Evolutionary conservation across 2,797 vertebrate genomes (phyloP).

Genomic region (Amniataba percoides): DNA sequence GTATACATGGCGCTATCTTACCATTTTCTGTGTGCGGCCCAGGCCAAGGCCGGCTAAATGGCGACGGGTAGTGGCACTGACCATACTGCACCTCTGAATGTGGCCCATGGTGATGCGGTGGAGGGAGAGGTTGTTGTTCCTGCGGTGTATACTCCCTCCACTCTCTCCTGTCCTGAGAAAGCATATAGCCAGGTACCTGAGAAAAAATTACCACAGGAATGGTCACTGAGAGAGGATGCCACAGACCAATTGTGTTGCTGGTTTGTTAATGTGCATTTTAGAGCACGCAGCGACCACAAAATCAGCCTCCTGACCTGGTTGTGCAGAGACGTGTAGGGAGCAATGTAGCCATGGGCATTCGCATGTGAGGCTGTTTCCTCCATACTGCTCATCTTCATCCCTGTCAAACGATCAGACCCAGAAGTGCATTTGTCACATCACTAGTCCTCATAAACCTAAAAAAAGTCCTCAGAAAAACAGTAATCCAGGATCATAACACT

Average conservation of each 20-base stretch:
- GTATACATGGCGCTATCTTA: conserved; percentile 59
- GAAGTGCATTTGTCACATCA: conserved; percentile 13
- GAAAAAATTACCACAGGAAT: background rate
- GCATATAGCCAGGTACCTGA: conserved; percentile 91
- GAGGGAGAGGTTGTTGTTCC: conserved; percentile 83
- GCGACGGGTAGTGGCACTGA: conserved; percentile 88
- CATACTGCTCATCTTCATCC: conserved; percentile 88
- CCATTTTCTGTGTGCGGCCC: conserved; percentile 91
- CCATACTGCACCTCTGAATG: conserved; percentile 91
- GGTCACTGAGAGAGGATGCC: background rate
- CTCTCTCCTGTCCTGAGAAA: conserved; percentile 89
- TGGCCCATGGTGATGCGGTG: conserved; percentile 72
- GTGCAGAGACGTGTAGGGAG: conserved; percentile 89
- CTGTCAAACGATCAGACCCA: conserved; percentile 72
- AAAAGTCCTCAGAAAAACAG: background rate
- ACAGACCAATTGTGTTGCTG: background rate
- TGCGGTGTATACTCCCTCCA: conserved; percentile 92
- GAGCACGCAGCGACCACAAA: conserved; percentile 1
- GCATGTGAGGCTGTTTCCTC: conserved; percentile 88
- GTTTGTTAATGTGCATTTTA: background rate
- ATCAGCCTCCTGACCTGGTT: conserved; percentile 86
- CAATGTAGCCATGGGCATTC: conserved; percentile 84
- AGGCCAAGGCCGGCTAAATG: conserved; percentile 92
- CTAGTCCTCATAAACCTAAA: background rate
- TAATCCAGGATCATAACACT: background rate